phyloP scores from a whole-genome alignment of 2,888 invertebrate species.

The Biston stratarius region DNA sequence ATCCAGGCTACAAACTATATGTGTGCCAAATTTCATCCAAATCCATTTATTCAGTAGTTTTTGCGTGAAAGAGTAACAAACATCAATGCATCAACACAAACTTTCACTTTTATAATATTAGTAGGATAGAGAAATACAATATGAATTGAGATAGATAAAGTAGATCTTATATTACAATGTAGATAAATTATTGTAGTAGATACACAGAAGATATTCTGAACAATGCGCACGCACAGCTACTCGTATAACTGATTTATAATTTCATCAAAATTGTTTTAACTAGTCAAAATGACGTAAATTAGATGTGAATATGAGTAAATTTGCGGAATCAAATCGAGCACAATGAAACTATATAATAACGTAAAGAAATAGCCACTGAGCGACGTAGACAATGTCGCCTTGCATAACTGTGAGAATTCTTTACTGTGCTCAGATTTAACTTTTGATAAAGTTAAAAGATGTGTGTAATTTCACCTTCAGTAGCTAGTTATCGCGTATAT shows the following conservation, averaged over 20 bases:
- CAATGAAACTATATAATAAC: constrained; percentile 36
- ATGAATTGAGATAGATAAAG: too few species aligned
- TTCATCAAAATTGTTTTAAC: constrained; percentile 24
- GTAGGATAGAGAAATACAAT: too few species aligned
- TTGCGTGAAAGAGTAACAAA: too few species aligned
- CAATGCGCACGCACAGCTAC: neutral
- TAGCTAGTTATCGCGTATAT: constrained; percentile 21
- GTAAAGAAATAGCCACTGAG: constrained; percentile 38
- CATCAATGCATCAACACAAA: too few species aligned
- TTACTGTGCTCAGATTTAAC: constrained; percentile 32
- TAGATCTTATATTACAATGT: too few species aligned
- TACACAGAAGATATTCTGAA: neutral
- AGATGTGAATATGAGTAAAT: constrained; percentile 40
- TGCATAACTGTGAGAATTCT: constrained; percentile 45
- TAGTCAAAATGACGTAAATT: constrained; percentile 25
- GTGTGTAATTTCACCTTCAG: constrained; percentile 39
- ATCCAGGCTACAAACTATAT: too few species aligned
- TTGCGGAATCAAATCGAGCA: constrained; percentile 37
- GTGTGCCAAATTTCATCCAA: too few species aligned
- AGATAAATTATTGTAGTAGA: neutral
- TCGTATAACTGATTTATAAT: neutral
- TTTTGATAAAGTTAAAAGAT: constrained; percentile 37
- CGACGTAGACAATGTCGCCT: constrained; percentile 28
- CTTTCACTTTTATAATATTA: too few species aligned
- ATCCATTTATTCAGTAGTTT: too few species aligned